phyloP scores from a whole-genome alignment of 2,888 invertebrate genomes.

The Aquatica leii region DNA sequence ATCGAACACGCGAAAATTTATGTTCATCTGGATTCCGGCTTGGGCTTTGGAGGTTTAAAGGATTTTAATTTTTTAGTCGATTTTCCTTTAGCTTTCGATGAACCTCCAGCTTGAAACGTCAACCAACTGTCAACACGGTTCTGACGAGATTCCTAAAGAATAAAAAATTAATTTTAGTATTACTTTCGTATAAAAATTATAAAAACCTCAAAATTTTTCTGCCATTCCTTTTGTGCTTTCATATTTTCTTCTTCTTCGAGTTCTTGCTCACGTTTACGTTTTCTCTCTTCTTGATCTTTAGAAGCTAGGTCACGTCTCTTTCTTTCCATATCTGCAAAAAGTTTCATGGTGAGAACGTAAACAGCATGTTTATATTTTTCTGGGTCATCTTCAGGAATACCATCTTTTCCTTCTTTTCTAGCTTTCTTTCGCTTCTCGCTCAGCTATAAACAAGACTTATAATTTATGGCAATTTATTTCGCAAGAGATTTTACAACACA shows the following conservation, averaged over 20 bases:
- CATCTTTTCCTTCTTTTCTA: slow-evolving; percentile 88
- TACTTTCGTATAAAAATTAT: slow-evolving; percentile 28
- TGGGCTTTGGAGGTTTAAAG: slow-evolving; percentile 92
- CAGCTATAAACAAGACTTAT: slow-evolving; percentile 67
- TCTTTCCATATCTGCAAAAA: slow-evolving; percentile 94
- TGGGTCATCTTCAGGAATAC: slow-evolving; percentile 89
- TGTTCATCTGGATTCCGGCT: slow-evolving; percentile 91
- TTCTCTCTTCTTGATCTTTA: slow-evolving; percentile 91
- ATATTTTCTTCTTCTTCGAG: slow-evolving; percentile 91
- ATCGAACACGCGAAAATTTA: not conserved
- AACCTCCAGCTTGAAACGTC: slow-evolving; percentile 78
- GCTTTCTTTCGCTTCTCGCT: slow-evolving; percentile 92
- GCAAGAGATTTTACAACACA: not conserved
- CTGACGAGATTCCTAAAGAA: slow-evolving; percentile 83
- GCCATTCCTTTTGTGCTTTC: slow-evolving; percentile 94
- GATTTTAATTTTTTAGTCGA: slow-evolving; percentile 82
- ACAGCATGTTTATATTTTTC: slow-evolving; percentile 89
- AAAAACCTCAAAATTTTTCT: slow-evolving; percentile 94
- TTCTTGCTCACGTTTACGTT: slow-evolving; percentile 92
- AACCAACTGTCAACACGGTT: slow-evolving; percentile 94
- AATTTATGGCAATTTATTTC: slow-evolving; percentile 11
- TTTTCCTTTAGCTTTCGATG: slow-evolving; percentile 73
- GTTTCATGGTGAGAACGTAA: slow-evolving; percentile 98
- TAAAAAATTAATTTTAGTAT: slow-evolving; percentile 31
- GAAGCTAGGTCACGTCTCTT: slow-evolving; percentile 87